Conservation (phyloP, 2,888 invertebrate species). For the Dusona sp. region DNA sequence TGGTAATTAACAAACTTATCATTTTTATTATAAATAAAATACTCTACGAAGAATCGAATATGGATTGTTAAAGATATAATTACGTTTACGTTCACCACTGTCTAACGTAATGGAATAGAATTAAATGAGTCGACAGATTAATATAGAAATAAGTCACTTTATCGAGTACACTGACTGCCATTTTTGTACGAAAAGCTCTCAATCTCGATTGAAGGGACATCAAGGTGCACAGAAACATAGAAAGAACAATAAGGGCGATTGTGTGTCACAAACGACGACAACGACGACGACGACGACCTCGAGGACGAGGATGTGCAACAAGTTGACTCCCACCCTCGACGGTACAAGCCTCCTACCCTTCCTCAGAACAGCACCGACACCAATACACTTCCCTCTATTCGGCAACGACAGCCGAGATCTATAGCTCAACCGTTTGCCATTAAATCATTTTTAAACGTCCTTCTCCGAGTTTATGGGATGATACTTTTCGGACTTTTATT, state of each 20-base stretch:
- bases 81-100: neutral
- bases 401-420: constrained; percentile 51
- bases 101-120: neutral
- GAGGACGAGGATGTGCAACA: constrained; percentile 77
- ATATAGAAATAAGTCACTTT: constrained; percentile 23
- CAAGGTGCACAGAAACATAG: constrained; percentile 40
- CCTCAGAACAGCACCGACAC: constrained; percentile 48
- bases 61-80: neutral
- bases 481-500: constrained; percentile 43
- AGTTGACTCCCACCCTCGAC: constrained; percentile 78
- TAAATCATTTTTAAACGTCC: constrained; percentile 81
- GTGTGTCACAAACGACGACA: constrained; percentile 77
- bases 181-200: constrained; percentile 39
- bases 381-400: constrained; percentile 29
- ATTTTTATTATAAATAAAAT: neutral
- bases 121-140: constrained; percentile 2
- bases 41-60: neutral
- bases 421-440: constrained; percentile 73
- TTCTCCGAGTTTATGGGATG: constrained; percentile 19
- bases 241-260: constrained; percentile 65
- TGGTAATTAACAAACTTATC: neutral
- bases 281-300: constrained; percentile 22
- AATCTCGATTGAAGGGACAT: constrained; percentile 39
- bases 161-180: constrained; percentile 23
- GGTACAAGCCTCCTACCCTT: constrained; percentile 63